Percentiles rank a stretch among this genome's conserved stretches.
phyloP scores from a whole-genome alignment of 1,140 invertebrate species.

The Pseudoatta argentina region DNA sequence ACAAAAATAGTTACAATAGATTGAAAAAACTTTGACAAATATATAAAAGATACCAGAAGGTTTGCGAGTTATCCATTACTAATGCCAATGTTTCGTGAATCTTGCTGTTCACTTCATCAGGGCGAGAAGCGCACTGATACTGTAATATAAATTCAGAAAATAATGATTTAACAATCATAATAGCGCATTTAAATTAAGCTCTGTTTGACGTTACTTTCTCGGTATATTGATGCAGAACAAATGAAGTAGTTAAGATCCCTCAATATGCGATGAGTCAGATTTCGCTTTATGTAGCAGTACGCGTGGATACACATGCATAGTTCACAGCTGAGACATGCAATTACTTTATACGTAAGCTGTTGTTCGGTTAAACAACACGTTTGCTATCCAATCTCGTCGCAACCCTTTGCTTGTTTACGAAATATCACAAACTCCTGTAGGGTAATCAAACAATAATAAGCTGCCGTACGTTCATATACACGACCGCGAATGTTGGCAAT shows the following conservation, averaged over 20 bases:
- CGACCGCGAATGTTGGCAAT: constrained; percentile 41
- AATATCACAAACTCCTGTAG: constrained; percentile 74
- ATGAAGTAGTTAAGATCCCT: constrained; percentile 3
- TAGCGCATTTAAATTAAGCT: neutral
- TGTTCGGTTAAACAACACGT: constrained; percentile 38
- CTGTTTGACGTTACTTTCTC: neutral
- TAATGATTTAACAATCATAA: neutral
- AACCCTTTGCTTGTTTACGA: constrained; percentile 76
- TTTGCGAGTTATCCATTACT: too few species aligned
- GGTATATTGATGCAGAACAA: neutral
- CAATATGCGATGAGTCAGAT: neutral
- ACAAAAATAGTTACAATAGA: neutral
- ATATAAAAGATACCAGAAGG: neutral
- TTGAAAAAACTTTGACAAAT: neutral
- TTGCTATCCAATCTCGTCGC: constrained; percentile 73
- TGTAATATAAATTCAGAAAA: neutral
- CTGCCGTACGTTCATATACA: constrained; percentile 50
- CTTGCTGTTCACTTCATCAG: too few species aligned
- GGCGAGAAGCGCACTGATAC: too few species aligned
- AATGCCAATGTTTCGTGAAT: too few species aligned
- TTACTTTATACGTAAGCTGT: constrained; percentile 1
- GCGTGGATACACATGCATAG: constrained; percentile 21
- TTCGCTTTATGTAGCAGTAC: neutral
- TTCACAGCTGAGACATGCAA: constrained; percentile 23
- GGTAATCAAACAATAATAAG: constrained; percentile 77